Base-by-base conservation (phyloP, 2,113 vertebrate species). In the Orthonyx spaldingii region DNA sequence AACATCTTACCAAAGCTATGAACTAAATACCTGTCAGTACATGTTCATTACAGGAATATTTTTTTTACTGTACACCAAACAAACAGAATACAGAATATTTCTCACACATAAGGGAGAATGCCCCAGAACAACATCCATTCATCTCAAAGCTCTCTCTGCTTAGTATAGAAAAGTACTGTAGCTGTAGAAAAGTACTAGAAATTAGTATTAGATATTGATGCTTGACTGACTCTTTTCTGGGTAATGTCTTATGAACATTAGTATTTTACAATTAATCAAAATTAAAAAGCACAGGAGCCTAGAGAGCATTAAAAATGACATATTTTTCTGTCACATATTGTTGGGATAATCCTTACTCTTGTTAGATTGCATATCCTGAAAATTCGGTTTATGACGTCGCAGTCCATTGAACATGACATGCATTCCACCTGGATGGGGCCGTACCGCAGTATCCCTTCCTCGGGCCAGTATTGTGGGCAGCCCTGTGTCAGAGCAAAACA, bases 301-400 rank as follows among this genome's bases (percentile, higher is more conserved):
- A n/a, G 24, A 53, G 11, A 79, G 17, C 23, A 3, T 42, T 68
- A 47, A 93, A 79, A 82, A 46, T 2, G 0, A 21, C 10, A 10
- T 16, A 16, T 63, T 63, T 72, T 77, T 55, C 47, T 1, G 2
- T 64, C 64, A 65, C 4, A 23, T 37, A 33, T 49, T 57, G 9
- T 57, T 64, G 87, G 0, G 3, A 56, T 47, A 76, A 59, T 46
- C 90, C 99, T 98, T 82, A 99, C 99, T 98, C 99, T 98, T 84
- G 99, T 99, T 96, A 99, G 98, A 95, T 99, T 99, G 97, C 99
- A 99, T 98, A 99, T 99, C 98, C 99, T 99, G 98, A 99, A 99
- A 93, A 99, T 99, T 66, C 99, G 96, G 80, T 98, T 99, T 96
- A 99, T 99, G 65, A 99, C 98, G 4, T 99, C 99, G 63, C 99